phyloP scores from a whole-genome alignment of 2,113 vertebrate genomes.

The Ammospiza nelsoni region DNA sequence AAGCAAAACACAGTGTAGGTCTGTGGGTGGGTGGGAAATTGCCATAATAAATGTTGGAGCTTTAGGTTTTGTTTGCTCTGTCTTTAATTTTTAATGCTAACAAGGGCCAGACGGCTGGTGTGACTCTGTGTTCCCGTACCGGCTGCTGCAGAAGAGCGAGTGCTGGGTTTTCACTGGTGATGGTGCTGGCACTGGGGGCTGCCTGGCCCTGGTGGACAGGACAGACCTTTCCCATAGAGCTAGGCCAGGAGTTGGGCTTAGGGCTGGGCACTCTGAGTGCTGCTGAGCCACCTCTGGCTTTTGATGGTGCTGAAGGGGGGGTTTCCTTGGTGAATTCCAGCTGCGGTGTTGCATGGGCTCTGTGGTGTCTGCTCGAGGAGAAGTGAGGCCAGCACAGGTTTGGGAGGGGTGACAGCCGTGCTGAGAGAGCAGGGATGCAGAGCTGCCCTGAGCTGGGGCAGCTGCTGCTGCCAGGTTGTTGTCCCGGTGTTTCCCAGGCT shows the following conservation, averaged over 20 bases:
- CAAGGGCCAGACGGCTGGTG: constrained; percentile 42
- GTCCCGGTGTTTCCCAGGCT: not conserved
- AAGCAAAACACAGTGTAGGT: constrained; percentile 41
- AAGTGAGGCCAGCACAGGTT: not conserved
- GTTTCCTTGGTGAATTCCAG: constrained; percentile 50
- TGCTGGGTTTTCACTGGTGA: not conserved
- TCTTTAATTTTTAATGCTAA: constrained; percentile 75
- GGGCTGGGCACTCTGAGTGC: not conserved
- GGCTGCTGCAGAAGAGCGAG: constrained; percentile 10
- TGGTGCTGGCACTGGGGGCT: not conserved
- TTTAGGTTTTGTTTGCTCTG: constrained; percentile 80
- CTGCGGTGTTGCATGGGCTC: constrained; percentile 26
- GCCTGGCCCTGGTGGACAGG: not conserved
- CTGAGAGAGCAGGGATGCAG: not conserved
- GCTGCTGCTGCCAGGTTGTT: not conserved
- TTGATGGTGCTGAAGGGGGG: constrained; percentile 51
- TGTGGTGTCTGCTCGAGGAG: not conserved
- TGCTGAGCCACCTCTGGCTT: constrained; percentile 13
- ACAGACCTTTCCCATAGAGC: constrained; percentile 23
- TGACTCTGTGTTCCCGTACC: constrained; percentile 39
- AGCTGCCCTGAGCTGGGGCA: not conserved
- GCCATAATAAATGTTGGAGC: constrained; percentile 85
- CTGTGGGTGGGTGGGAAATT: constrained; percentile 58
- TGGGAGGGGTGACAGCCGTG: not conserved
- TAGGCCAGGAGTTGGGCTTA: constrained; percentile 14